Evolutionary conservation across 1,140 invertebrate genomes (phyloP).

Genomic region (Lutraria rhynchaena): DNA sequence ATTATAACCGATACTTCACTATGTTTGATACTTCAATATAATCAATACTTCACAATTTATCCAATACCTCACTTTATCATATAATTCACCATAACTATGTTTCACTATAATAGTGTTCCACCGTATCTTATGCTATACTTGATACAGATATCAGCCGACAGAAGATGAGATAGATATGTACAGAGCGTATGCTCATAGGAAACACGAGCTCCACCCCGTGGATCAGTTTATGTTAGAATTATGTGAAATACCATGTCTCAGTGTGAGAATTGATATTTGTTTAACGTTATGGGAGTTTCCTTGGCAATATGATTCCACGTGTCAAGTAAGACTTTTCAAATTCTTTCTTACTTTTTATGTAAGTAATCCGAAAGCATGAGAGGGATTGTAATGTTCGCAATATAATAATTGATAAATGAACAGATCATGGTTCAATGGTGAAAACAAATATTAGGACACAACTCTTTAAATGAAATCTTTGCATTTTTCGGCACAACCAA

Average conservation of each 20-base stretch:
- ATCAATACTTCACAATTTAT: too few relatives aligned
- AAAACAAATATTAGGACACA: too few relatives aligned
- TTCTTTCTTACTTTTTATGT: neutral
- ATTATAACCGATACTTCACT: too few relatives aligned
- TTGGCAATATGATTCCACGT: conserved; percentile 56
- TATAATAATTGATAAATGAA: neutral
- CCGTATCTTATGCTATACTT: too few relatives aligned
- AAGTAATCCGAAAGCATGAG: too few relatives aligned
- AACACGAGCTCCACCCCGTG: conserved; percentile 61
- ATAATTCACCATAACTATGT: too few relatives aligned
- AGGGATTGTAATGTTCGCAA: neutral
- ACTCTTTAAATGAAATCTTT: too few relatives aligned
- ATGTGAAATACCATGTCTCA: conserved; percentile 67
- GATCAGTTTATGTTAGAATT: conserved; percentile 73
- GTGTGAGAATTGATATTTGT: conserved; percentile 67
- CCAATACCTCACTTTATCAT: too few relatives aligned
- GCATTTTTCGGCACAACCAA: too few relatives aligned
- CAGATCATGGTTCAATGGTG: too few relatives aligned
- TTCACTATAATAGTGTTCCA: too few relatives aligned
- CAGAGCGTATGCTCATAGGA: conserved; percentile 53
- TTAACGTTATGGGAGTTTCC: conserved; percentile 70
- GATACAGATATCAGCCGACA: conserved; percentile 70
- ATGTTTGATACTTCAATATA: too few relatives aligned
- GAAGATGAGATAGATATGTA: conserved; percentile 72
- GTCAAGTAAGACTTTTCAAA: conserved; percentile 56